Base-by-base conservation (phyloP, 2,888 invertebrate species). In the Brassicogethes aeneus region DNA sequence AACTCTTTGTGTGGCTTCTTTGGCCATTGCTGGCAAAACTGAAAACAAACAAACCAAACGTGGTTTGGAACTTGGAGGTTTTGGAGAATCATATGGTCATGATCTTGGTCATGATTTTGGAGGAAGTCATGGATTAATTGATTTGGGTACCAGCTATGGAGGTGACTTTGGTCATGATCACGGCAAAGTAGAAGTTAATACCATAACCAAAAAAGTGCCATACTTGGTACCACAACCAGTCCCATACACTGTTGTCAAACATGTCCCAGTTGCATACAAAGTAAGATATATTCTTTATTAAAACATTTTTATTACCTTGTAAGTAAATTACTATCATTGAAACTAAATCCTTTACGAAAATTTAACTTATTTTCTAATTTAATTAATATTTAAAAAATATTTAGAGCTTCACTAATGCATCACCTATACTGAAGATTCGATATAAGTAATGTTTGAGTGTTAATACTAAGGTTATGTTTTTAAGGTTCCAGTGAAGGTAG, bases 211-310 rank as follows among this genome's bases (percentile, higher is more conserved):
- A 37, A 55, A 57, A 42, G 56, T 60, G 16, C 70, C 70, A 2
- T 63, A 65, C 52, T 69, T 70, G 30, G 71, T 72, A 39, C 70
- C 69, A 14, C 69, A 71, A 31, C 66, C 68, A 51, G 76, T 77
- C 68, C 76, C 77, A 5, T 65, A 66, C 16, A 63, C 66, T 8
- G 65, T 67, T 2, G 62, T 68, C 13, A 60, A 61, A 43, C 54
- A 54, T 8, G 76, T 77, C 52, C 79, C 77, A 12, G 77, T 78
- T 2, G 71, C 72, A 1, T 74, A 75, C 3, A 73, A 75, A 52
- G 72, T 69, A 17, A 51, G 17, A 5, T 7, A 23, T 23, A 5
- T 23, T 23, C 23, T 23, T 23, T 7, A 23, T 7, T 23, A 23
- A 23, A 5, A 23, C 5, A 23, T 23, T 23, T 23, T 23, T n/a